Base-by-base conservation (phyloP, 2,797 vertebrate species). In the Cossypha niveicapilla region DNA sequence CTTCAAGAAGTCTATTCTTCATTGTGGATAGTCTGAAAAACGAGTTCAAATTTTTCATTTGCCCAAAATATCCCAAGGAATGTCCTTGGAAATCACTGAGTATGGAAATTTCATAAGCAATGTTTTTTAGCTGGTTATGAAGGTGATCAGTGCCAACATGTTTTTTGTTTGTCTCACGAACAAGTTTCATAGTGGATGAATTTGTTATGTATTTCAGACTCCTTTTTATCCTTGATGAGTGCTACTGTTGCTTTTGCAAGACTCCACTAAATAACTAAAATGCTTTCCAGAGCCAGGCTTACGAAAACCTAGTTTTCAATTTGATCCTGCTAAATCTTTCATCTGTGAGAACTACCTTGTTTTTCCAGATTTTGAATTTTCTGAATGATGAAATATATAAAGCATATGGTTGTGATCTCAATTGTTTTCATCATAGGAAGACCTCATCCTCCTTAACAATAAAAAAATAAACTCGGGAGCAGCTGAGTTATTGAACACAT, bases 401-500 rank as follows among this genome's bases (percentile, higher is more conserved):
- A 81, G 35, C 44, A 54, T 30, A 44, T 1, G 0, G 56, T 78
- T 86, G 56, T 86, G 73, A 76, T 94, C 90, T 90, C 68, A 82
- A 24, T 61, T 3, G 1, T 79, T 93, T 94, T 84, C 67, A 70
- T 92, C 63, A 51, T 12, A 73, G 53, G 57, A 85, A 94, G 67
- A 81, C 61, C 48, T 90, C 74, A 82, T 86, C 34, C 17, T 92
- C 56, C 71, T 85, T 86, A 91, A 71, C 42, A 85, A 51, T 70
- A 92, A 89, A 95, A 93, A 75, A 83, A 85, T 60, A 91, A 94
- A 93, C 77, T 90, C 37, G 54, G 61, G 32, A 76, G 50, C 85
- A 96, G 66, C 66, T 95, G 94, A 96, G 35, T 90, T 94, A 95
- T 93, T 96, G 94, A 94, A 89, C 67, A 78, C 45, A 77, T 87